These are phyloP conservation scores for Bujurquina vittata DNA, from an alignment of 2,113 vertebrate genomes.

Conservation along the genomic window DNA sequence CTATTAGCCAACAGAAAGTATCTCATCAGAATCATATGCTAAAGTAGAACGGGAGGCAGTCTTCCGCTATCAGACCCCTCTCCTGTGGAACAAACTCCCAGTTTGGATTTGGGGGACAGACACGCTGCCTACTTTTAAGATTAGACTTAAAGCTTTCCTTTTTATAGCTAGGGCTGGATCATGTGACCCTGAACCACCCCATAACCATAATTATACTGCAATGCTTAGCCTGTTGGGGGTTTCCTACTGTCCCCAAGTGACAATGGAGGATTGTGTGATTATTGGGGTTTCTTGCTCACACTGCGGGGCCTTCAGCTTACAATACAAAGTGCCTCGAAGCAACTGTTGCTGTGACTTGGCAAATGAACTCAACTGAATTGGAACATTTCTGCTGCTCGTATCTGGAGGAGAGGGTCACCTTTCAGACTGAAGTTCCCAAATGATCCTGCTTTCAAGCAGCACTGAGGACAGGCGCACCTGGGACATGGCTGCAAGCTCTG, in stretches of 20 bases:
- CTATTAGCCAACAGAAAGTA: background rate
- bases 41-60: too few relatives aligned
- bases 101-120: rapidly evolving
- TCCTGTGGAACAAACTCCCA: background rate
- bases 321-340: background rate
- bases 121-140: background rate
- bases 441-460: background rate
- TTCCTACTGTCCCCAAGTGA: background rate
- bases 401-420: background rate
- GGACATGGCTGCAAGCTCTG: background rate
- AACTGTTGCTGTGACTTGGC: background rate
- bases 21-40: too few relatives aligned
- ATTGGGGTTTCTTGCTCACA: too few relatives aligned
- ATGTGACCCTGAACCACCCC: background rate
- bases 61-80: background rate
- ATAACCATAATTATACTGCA: background rate
- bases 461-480: background rate
- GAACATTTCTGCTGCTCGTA: background rate
- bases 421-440: background rate
- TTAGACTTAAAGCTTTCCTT: background rate
- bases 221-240: background rate
- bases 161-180: background rate
- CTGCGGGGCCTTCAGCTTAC: background rate
- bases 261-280: background rate
- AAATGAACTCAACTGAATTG: background rate